Evolutionary conservation across 2,888 invertebrate genomes (phyloP), one percentile per base, ranked within the genome.

Genomic region (Sepiola atlantica): DNA sequence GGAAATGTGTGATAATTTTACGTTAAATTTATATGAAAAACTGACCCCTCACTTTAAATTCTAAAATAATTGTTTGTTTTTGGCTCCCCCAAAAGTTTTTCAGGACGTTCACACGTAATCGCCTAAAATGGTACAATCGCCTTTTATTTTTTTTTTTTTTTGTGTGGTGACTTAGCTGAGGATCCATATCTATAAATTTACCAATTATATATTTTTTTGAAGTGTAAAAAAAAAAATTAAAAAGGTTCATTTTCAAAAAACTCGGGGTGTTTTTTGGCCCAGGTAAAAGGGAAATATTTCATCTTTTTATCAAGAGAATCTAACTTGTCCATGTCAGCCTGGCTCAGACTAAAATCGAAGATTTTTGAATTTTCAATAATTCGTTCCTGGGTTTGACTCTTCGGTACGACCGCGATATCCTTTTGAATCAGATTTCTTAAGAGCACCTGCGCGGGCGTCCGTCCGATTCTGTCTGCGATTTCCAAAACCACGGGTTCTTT

Each of bases 401-500:
- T 96, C n/a, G 96, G 96, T 28, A 97, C 95, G 18, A 96, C 96
- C 54, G 94, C 95, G 93, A 96, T 94, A 32, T 95, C 95, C 92
- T 94, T 94, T 91, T 96, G 95, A 12, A 96, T n/a, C 16, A 96
- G 94, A 94, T 96, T 96, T 54, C 96, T 94, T 28, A 97, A 94
- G 77, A 96, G 94, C 92, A 97, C 95, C 94, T 96, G 96, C 1
- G 96, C 96, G 55, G 96, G 95, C 77, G 96, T 96, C 94, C 95
- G 95, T 14, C 94, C 94, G 55, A 96, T 95, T 28, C 95, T 95
- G 12, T 92, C 35, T 18, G 96, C 95, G 32, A 96, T 95, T 35
- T 95, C 94, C 28, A 94, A 90, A 35, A 96, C 94, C 14, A 96
- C 95, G 2, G 95, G 95, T 55, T 96, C 95, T 18, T 95, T 94